phyloP scores from a whole-genome alignment of 2,113 vertebrate species.

The Dasypus novemcinctus region DNA sequence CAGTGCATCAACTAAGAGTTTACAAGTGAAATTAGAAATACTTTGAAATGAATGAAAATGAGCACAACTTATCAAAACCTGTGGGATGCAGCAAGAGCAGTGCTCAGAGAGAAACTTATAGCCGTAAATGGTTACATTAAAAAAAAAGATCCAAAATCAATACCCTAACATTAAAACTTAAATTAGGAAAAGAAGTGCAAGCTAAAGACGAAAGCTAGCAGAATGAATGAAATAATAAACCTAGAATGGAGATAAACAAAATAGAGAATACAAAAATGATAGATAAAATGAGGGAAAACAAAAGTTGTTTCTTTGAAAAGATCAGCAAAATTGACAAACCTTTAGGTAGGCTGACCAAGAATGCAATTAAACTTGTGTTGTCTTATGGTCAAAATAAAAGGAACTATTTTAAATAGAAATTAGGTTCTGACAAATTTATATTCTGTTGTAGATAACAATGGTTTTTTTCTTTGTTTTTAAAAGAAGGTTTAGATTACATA shows the following conservation, averaged over 20 bases:
- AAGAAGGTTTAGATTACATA: no score
- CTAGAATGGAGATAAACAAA: not conserved
- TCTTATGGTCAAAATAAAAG: slow-evolving; percentile 45
- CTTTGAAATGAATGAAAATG: not conserved
- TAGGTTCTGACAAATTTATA: slow-evolving; percentile 41
- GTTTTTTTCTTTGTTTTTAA: no score
- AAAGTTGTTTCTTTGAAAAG: not conserved
- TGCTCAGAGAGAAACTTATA: not conserved
- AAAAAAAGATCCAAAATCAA: not conserved
- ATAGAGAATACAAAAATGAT: slow-evolving; percentile 3
- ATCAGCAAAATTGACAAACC: not conserved
- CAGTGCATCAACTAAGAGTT: not conserved
- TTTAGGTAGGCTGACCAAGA: slow-evolving; percentile 17
- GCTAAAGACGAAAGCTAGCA: not conserved
- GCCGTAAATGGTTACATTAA: not conserved
- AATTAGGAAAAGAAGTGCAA: not conserved
- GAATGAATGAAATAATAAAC: not conserved
- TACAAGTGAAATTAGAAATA: not conserved
- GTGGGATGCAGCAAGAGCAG: not conserved
- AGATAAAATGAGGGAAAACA: not conserved
- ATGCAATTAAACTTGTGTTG: slow-evolving; percentile 56
- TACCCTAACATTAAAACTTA: not conserved
- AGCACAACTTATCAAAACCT: not conserved
- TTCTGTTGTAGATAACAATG: slow-evolving; percentile 51
- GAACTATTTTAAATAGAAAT: slow-evolving; percentile 47